phyloP scores from a whole-genome alignment of 2,888 invertebrate genomes.

The Nemotelus nigrinus region DNA sequence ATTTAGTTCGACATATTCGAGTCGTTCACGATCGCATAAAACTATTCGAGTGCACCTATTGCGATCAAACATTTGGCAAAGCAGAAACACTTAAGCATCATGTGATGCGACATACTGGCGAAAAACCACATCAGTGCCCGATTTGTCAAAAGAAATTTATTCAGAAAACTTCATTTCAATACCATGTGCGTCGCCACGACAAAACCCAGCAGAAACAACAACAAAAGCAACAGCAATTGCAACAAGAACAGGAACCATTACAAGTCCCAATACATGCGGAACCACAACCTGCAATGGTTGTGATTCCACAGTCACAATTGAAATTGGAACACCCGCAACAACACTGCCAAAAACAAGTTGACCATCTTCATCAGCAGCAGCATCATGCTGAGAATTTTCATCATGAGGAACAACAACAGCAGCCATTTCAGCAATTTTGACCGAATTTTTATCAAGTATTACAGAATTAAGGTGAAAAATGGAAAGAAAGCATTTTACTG shows the following conservation, averaged over 20 bases:
- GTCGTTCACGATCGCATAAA: constrained; percentile 47
- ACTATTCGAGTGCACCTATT: constrained; percentile 44
- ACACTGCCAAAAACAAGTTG: no score
- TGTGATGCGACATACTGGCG: constrained; percentile 49
- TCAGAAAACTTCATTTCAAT: constrained; percentile 45
- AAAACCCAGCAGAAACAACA: constrained; percentile 33
- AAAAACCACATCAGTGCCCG: constrained; percentile 45
- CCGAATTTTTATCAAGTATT: no score
- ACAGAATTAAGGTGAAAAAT: no score
- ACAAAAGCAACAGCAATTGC: constrained; percentile 8
- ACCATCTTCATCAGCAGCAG: no score
- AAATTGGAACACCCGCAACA: no score
- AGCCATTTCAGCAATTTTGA: no score
- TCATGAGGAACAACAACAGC: no score
- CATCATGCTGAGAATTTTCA: no score
- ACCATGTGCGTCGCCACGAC: constrained; percentile 44
- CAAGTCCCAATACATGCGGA: no score
- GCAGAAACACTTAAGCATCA: constrained; percentile 48
- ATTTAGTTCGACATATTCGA: constrained; percentile 44
- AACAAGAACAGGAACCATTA: neutral
- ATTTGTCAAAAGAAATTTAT: constrained; percentile 48
- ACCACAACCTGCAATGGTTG: no score
- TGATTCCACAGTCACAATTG: no score
- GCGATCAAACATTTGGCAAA: constrained; percentile 47
- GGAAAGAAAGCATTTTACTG: no score